These are phyloP conservation scores for Ectemnius cavifrons DNA, from an alignment of 2,888 invertebrate species.

Conservation along the genomic window DNA sequence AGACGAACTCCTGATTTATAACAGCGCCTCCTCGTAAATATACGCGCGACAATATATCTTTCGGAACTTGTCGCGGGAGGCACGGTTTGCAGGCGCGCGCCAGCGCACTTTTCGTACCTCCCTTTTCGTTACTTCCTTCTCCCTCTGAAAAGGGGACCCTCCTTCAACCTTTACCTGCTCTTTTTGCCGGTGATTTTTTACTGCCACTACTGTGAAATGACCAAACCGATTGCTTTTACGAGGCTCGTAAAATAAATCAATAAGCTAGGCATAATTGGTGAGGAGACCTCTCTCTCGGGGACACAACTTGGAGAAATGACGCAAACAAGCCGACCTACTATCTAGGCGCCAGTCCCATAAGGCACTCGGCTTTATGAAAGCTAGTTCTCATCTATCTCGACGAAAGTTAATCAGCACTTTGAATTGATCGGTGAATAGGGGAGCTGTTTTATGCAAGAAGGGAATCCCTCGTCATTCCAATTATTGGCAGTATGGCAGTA, in stretches of 20 bases:
- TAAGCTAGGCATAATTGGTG: slow-evolving; percentile 24
- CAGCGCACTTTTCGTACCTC: slow-evolving; percentile 56
- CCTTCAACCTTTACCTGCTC: background rate
- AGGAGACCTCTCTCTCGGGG: too few relatives aligned
- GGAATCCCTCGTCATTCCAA: too few relatives aligned
- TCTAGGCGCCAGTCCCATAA: too few relatives aligned
- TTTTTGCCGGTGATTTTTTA: background rate
- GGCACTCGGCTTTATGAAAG: too few relatives aligned
- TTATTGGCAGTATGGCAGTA: too few relatives aligned
- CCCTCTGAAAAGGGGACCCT: background rate
- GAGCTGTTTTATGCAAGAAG: too few relatives aligned
- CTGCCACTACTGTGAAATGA: slow-evolving; percentile 15
- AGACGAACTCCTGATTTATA: slow-evolving; percentile 65
- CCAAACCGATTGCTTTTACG: slow-evolving; percentile 57
- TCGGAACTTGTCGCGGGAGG: slow-evolving; percentile 49
- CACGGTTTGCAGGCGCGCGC: slow-evolving; percentile 36
- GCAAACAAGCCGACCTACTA: too few relatives aligned
- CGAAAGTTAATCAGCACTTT: too few relatives aligned
- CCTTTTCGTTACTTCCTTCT: slow-evolving; percentile 26
- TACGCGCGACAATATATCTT: slow-evolving; percentile 53
- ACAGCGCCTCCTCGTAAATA: slow-evolving; percentile 63
- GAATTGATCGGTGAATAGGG: too few relatives aligned
- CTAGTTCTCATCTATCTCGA: too few relatives aligned
- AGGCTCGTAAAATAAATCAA: slow-evolving; percentile 64
- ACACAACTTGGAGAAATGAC: too few relatives aligned